These are phyloP conservation scores for Rhombomys opimus DNA, from an alignment of 2,113 vertebrate species.

Conservation along the genomic window DNA sequence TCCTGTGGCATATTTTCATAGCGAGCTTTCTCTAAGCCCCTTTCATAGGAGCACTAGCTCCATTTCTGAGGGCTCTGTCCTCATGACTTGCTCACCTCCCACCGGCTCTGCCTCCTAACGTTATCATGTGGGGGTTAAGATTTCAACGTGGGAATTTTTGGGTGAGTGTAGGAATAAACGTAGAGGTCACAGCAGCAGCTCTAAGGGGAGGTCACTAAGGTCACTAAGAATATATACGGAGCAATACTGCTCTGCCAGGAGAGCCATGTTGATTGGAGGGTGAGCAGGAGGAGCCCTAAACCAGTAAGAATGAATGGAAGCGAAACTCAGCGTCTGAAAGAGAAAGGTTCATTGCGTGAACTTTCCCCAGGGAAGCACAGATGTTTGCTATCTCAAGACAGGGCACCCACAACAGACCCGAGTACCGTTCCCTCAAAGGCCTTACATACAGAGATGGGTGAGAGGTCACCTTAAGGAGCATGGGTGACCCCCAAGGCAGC, in stretches of 20 bases:
- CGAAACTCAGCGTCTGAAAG: background rate
- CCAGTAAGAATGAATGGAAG: background rate
- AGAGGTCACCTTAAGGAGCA: background rate
- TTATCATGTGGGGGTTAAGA: background rate
- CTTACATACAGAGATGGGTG: background rate
- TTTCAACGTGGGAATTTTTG: background rate
- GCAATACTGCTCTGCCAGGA: background rate
- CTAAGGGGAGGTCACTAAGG: background rate
- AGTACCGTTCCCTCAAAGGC: background rate
- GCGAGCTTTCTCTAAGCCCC: background rate
- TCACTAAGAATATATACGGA: no score
- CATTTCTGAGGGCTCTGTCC: background rate
- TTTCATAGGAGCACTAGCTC: background rate
- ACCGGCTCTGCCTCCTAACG: background rate
- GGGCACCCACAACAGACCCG: background rate
- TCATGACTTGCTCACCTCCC: background rate
- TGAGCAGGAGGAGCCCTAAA: background rate
- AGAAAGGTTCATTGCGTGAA: background rate
- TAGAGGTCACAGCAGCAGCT: background rate
- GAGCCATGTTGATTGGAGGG: background rate
- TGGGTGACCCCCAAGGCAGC: background rate
- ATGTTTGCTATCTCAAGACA: background rate
- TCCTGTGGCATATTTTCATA: background rate
- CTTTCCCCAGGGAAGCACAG: background rate
- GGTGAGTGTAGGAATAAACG: no score